Evolutionary conservation across 2,888 invertebrate genomes (phyloP), one percentile per base, ranked within the genome.

Genomic region (Chrysomela aeneicollis): DNA sequence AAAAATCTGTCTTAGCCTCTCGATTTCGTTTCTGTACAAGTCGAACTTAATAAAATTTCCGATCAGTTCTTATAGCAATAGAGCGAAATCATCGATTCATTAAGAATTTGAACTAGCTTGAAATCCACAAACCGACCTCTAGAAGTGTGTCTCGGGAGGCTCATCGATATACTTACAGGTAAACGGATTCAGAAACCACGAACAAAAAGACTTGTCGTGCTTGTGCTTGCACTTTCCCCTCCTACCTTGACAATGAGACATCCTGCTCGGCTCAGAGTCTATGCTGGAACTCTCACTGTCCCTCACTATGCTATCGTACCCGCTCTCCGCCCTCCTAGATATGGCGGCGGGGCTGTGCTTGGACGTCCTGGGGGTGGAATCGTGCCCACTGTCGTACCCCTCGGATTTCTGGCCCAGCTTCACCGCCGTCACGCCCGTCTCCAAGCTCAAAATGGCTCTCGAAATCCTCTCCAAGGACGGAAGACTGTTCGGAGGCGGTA

Each of bases 251-350:
- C 78, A 72, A 68, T 84, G 84, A 12, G 85, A 85, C 62, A 85
- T 80, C 67, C 86, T 79, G 53, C 85, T 86, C 8, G 85, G 85
- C 67, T 86, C 89, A 15, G 95, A 95, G 70, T 93, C 93, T 72
- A 93, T 88, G 64, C 93, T 94, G 19, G 94, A 94, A 67, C 93
- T 94, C 78, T 95, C 95, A 72, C 92, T 92, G 81, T 95, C 95
- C 67, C 95, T 85, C 9, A 94, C 91, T 70, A 95, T 93, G 75
- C 94, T 95, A 78, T 96, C 96, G 77, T 95, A 96, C 0, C 96
- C 96, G 76, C 93, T 94, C 79, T 95, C 94, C 2, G 94, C 93
- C 57, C 92, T 86, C 71, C 92, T 84, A 0, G 92, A 92, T 2
- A 92, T 89, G 0, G 91, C 92, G 0, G 90, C 90, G 0, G 90